phyloP scores from a whole-genome alignment of 2,888 invertebrate genomes.

The Rhimphoctona megacephalus region DNA sequence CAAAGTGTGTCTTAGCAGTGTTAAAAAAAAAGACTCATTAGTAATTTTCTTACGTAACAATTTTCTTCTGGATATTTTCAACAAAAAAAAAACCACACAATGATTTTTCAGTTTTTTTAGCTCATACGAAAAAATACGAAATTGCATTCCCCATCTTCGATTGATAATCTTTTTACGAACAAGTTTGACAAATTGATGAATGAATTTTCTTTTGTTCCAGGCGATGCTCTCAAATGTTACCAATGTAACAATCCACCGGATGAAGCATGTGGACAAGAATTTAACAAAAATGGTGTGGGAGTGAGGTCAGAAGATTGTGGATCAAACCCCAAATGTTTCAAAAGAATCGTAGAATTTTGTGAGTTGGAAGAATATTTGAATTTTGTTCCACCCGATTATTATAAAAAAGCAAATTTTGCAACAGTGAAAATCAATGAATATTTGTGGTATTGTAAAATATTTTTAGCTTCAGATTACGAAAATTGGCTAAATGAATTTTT shows the following conservation, averaged over 20 bases:
- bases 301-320: background rate
- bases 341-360: background rate
- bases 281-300: background rate
- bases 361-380: background rate
- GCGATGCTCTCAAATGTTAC: slow-evolving; percentile 33
- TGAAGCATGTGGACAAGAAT: background rate
- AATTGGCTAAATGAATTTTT: background rate
- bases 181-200: background rate
- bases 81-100: no score
- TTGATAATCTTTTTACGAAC: background rate
- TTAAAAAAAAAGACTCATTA: no score
- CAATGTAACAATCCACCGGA: background rate
- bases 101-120: no score
- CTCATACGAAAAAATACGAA: no score
- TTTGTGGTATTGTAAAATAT: background rate
- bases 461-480: background rate
- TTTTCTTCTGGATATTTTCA: no score
- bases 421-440: no score
- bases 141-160: no score
- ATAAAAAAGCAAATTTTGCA: no score
- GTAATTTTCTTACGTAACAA: no score
- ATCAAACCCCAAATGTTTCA: background rate
- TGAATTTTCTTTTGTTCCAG: slow-evolving; percentile 12
- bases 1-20: no score
- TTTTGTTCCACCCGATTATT: background rate